These are phyloP conservation scores for Mungos mungo DNA, from an alignment of 2,113 vertebrate genomes.

Conservation along the genomic window DNA sequence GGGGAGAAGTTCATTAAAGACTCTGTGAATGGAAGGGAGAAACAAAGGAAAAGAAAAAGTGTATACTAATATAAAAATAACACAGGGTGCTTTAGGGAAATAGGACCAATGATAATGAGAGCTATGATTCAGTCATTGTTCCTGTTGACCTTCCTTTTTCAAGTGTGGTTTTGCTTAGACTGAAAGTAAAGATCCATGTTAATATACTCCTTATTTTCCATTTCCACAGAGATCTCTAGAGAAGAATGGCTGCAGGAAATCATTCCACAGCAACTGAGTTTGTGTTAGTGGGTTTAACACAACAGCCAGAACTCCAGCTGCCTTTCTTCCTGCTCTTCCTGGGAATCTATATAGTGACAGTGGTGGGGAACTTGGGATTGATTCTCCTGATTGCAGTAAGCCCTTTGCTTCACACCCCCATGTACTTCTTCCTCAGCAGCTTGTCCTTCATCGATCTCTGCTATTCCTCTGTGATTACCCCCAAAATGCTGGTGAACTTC, in stretches of 20 bases:
- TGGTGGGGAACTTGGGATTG: background rate
- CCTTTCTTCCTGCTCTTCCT: constrained; percentile 18
- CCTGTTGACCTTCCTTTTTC: background rate
- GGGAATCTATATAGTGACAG: background rate
- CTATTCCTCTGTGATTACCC: constrained; percentile 21
- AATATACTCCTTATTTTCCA: background rate
- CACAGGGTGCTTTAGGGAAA: background rate
- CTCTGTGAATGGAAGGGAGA: background rate
- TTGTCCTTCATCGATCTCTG: constrained; percentile 34
- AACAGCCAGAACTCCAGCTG: background rate
- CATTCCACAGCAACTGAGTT: background rate
- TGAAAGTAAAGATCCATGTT: background rate
- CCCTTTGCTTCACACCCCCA: background rate
- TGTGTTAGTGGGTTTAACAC: constrained; percentile 12
- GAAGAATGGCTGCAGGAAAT: background rate
- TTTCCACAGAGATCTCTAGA: background rate
- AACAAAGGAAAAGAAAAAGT: background rate
- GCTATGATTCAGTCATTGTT: background rate
- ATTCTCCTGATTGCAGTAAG: background rate
- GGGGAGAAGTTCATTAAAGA: background rate
- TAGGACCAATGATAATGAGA: background rate
- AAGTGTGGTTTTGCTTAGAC: background rate
- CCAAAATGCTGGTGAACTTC: constrained; percentile 55
- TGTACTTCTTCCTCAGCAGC: constrained; percentile 32
- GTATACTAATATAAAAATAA: background rate